Evolutionary conservation across 2,797 vertebrate genomes (phyloP).

Genomic region (Darevskia nairensis): DNA sequence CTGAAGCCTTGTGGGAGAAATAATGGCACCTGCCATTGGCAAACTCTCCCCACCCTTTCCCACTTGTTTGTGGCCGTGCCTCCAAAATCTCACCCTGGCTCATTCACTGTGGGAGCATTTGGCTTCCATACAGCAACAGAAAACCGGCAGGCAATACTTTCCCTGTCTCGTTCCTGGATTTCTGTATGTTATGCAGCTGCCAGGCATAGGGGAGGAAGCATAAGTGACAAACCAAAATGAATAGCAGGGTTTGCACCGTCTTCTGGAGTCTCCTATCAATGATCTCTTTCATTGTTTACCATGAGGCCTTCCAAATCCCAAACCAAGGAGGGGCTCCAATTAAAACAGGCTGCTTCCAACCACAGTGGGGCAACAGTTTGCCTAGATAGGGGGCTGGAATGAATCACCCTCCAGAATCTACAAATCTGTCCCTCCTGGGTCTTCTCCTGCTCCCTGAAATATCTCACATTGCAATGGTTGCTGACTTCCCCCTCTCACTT

Average conservation of each 20-base stretch:
- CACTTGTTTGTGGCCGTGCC: neutral
- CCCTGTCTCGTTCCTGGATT: neutral
- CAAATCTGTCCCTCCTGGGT: constrained; percentile 7
- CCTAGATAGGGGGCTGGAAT: neutral
- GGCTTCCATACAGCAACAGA: neutral
- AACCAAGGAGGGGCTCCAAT: neutral
- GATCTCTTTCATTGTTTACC: neutral
- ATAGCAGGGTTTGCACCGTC: neutral
- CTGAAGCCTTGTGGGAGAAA: neutral
- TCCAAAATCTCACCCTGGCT: neutral
- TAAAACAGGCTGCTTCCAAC: constrained; percentile 2
- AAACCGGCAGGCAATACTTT: neutral
- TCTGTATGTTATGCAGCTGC: rapidly evolving
- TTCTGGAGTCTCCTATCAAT: neutral
- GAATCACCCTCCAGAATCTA: constrained; percentile 28
- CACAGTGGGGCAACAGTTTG: neutral
- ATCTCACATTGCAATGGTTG: neutral
- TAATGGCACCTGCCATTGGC: neutral
- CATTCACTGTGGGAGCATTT: neutral
- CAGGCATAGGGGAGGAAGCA: neutral
- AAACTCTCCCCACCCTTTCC: neutral
- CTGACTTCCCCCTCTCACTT: constrained; percentile 32
- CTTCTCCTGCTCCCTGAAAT: neutral
- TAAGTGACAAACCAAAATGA: neutral
- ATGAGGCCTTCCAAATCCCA: neutral